Percentiles rank a stretch among this genome's conserved stretches.
Evolutionary conservation across 2,113 vertebrate species (phyloP).

Genomic region (Serinus canaria): DNA sequence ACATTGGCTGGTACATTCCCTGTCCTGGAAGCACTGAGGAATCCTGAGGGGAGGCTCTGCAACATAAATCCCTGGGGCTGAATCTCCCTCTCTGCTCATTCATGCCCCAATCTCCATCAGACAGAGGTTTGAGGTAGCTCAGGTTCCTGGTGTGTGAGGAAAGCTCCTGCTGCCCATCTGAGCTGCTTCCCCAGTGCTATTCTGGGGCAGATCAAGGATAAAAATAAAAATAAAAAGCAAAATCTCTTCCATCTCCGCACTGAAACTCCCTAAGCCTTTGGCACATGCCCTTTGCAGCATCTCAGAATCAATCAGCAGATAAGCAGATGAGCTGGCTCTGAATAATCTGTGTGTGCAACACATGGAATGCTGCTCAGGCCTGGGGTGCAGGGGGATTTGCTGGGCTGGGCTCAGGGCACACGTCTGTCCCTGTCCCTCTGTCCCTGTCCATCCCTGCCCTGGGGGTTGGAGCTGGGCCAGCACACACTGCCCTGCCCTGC

Average conservation of each 20-base stretch:
- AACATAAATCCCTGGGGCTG: accelerated
- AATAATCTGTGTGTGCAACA: not conserved
- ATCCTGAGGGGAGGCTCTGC: not conserved
- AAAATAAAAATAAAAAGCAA: not conserved
- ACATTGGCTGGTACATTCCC: not conserved
- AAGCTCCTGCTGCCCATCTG: not conserved
- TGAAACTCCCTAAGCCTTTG: not conserved
- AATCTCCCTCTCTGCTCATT: not conserved
- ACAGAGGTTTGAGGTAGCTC: not conserved
- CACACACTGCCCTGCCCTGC: not conserved
- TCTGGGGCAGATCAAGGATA: not conserved
- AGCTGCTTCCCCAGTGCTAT: not conserved
- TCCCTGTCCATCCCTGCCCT: not conserved
- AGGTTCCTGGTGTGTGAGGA: not conserved
- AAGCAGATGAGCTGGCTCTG: constrained; percentile 4
- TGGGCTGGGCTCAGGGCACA: not conserved
- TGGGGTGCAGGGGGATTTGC: accelerated
- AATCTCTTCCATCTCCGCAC: not conserved
- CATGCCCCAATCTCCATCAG: not conserved
- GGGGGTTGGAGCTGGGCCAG: not conserved
- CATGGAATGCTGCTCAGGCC: not conserved
- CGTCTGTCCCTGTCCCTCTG: not conserved
- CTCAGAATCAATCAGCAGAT: not conserved
- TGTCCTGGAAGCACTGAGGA: not conserved
- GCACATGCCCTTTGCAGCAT: not conserved